A percentile compares a stretch with the other conserved stretches of the same genome.
Conservation (phyloP, 1,140 invertebrate genomes). For the Riptortus pedestris region DNA sequence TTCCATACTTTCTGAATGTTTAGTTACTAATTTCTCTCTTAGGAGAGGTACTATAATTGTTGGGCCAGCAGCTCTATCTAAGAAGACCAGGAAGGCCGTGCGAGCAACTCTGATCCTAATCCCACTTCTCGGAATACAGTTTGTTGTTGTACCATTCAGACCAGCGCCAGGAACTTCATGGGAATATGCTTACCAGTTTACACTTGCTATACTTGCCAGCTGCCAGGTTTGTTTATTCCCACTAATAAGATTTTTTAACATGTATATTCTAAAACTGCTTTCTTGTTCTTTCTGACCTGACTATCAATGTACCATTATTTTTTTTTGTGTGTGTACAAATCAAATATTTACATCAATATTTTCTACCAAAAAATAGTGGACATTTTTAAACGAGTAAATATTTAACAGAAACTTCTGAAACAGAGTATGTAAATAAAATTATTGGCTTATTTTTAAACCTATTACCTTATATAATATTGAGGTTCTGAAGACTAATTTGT, state of each 20-base stretch:
- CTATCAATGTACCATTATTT: too few relatives aligned
- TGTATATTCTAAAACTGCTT: too few relatives aligned
- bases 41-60: background rate
- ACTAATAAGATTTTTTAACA: background rate
- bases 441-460: too few relatives aligned
- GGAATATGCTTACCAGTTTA: constrained; percentile 68
- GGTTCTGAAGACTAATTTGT: too few relatives aligned
- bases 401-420: too few relatives aligned
- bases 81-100: constrained; percentile 36
- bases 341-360: too few relatives aligned
- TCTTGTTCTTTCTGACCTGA: too few relatives aligned
- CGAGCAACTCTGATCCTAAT: constrained; percentile 69
- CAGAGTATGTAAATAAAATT: too few relatives aligned
- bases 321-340: too few relatives aligned
- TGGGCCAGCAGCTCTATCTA: constrained; percentile 5
- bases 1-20: background rate
- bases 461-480: too few relatives aligned
- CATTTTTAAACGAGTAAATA: too few relatives aligned
- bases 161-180: constrained; percentile 56
- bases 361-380: too few relatives aligned
- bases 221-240: constrained; percentile 54
- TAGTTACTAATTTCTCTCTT: background rate
- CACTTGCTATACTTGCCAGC: constrained; percentile 72
- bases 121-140: constrained; percentile 71
- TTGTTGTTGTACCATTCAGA: constrained; percentile 77